Evolutionary conservation across 2,797 vertebrate species (phyloP).

Genomic region (Argya squamiceps): DNA sequence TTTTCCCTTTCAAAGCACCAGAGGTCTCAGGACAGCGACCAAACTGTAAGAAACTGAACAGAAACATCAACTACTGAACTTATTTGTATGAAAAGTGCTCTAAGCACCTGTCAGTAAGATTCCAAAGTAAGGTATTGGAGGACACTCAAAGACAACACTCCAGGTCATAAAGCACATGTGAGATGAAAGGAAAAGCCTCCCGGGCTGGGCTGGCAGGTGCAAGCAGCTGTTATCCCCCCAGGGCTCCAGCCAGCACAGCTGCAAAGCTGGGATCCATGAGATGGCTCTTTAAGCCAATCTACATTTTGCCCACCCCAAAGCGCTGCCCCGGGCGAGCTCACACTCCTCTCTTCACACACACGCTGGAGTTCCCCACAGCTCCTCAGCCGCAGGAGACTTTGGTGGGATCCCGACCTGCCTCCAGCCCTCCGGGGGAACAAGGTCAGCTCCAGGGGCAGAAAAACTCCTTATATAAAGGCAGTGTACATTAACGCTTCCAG

Average conservation of each 20-base stretch:
- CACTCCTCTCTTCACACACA: neutral
- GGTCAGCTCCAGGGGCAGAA: neutral
- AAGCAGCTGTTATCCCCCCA: rapidly evolving
- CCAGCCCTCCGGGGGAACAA: rapidly evolving
- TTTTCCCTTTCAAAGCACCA: neutral
- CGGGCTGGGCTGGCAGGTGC: rapidly evolving
- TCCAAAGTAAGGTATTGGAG: no score
- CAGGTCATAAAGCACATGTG: neutral
- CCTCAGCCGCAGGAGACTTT: rapidly evolving
- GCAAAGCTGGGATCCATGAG: rapidly evolving
- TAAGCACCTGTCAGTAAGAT: neutral
- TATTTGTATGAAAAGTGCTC: neutral
- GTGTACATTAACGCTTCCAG: rapidly evolving
- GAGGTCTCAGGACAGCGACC: neutral
- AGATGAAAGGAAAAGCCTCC: neutral
- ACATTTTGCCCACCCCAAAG: neutral
- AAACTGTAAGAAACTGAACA: rapidly evolving
- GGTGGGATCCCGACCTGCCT: rapidly evolving
- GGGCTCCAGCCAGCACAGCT: neutral
- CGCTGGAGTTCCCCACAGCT: rapidly evolving
- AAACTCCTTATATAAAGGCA: rapidly evolving
- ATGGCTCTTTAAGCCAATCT: neutral
- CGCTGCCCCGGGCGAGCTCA: rapidly evolving
- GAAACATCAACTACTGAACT: neutral
- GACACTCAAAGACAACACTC: neutral